phyloP scores from a whole-genome alignment of 1,140 invertebrate species.

The Ceratitis capitata region DNA sequence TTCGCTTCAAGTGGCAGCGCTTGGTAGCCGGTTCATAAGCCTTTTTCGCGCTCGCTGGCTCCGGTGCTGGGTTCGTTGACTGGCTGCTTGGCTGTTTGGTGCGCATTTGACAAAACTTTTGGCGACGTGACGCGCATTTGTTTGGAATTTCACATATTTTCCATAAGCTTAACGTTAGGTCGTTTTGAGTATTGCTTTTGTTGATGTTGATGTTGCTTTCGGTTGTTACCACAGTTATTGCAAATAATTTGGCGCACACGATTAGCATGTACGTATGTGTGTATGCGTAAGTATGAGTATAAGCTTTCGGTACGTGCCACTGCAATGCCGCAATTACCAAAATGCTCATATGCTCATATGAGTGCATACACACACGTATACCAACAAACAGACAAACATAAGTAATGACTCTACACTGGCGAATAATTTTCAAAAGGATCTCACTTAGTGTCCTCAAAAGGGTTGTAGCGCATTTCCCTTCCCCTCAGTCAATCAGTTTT shows the following conservation, averaged over 20 bases:
- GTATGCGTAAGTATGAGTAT: not conserved
- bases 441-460: no score
- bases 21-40: not conserved
- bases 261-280: not conserved
- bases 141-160: conserved; percentile 1
- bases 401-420: not conserved
- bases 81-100: no score
- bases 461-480: no score
- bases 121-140: conserved; percentile 25
- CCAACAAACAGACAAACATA: not conserved
- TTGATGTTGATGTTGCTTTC: not conserved
- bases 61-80: no score
- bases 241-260: conserved; percentile 21
- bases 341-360: no score
- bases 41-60: conserved; percentile 6
- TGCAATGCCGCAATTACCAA: conserved; percentile 23
- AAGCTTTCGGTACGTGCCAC: conserved; percentile 17
- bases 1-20: not conserved
- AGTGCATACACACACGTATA: not conserved
- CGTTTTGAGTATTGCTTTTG: not conserved
- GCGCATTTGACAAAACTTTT: conserved; percentile 37
- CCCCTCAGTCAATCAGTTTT: no score
- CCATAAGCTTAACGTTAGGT: not conserved
- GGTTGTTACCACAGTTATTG: conserved; percentile 19
- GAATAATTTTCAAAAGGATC: not conserved